These are phyloP conservation scores for Illadopsis cleaveri DNA, from an alignment of 2,113 vertebrate genomes.

Conservation along the genomic window DNA sequence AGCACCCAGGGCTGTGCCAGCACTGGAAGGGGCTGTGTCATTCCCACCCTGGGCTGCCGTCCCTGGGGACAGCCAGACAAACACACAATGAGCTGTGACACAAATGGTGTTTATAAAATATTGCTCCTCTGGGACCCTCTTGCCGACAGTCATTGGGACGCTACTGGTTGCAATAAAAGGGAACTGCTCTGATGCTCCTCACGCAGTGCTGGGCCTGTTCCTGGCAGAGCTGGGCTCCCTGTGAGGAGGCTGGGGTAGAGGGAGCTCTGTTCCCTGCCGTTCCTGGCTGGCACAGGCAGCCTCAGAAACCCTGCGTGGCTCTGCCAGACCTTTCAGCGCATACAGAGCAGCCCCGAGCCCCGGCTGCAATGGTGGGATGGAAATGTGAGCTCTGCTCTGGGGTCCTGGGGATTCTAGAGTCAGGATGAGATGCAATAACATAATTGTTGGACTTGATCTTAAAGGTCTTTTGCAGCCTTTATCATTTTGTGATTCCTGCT, in stretches of 20 bases:
- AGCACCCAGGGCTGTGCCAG: neutral
- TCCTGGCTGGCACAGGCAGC: neutral
- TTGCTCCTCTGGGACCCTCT: neutral
- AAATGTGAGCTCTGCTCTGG: neutral
- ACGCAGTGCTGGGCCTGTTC: neutral
- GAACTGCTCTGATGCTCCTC: neutral
- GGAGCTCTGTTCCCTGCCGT: neutral
- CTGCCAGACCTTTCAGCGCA: neutral
- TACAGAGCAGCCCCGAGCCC: neutral
- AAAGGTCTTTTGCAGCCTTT: neutral
- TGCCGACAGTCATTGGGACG: neutral
- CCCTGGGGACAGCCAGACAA: conserved; percentile 4
- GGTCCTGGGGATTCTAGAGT: neutral
- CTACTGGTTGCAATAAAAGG: neutral
- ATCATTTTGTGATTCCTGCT: neutral
- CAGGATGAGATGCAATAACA: neutral
- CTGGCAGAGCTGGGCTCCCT: neutral
- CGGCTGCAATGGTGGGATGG: accelerated
- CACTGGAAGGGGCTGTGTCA: accelerated
- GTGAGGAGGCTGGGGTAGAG: neutral
- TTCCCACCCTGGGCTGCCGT: neutral
- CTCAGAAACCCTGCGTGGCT: accelerated
- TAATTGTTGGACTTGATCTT: neutral
- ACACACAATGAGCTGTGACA: conserved; percentile 3
- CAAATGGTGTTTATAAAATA: conserved; percentile 27